These are phyloP conservation scores for Limanda limanda DNA, from an alignment of 2,113 vertebrate species.

Conservation along the genomic window DNA sequence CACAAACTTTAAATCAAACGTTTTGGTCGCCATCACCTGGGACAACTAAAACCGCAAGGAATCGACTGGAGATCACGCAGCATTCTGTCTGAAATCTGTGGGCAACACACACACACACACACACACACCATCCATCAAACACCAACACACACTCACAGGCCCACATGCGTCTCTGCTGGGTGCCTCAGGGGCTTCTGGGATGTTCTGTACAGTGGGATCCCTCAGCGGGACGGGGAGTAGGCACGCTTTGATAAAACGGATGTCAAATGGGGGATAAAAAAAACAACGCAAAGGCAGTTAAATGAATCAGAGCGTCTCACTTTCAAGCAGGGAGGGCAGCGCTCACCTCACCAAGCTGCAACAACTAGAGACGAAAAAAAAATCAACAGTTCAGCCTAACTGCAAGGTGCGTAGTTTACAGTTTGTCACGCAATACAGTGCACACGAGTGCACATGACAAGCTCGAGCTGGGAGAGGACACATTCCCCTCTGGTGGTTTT, in stretches of 20 bases:
- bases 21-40: constrained; percentile 21
- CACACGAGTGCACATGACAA: constrained; percentile 41
- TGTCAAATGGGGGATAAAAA: constrained; percentile 5
- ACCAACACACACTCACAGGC: not conserved
- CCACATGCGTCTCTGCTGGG: constrained; percentile 7
- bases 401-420: constrained; percentile 30
- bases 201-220: constrained; percentile 48
- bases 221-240: constrained; percentile 52
- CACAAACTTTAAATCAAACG: constrained; percentile 27
- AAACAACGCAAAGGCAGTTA: constrained; percentile 44
- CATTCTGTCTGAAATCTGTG: constrained; percentile 1
- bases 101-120: constrained; percentile 11
- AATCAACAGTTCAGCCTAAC: not conserved
- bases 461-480: constrained; percentile 5
- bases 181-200: constrained; percentile 28
- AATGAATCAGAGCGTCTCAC: constrained; percentile 41
- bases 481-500: not conserved
- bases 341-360: constrained; percentile 25
- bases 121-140: not conserved
- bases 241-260: constrained; percentile 58
- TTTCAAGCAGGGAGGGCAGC: constrained; percentile 57
- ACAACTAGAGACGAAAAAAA: constrained; percentile 10
- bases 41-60: constrained; percentile 42
- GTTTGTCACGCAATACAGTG: constrained; percentile 42
- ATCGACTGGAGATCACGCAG: constrained; percentile 20